phyloP scores from a whole-genome alignment of 2,797 vertebrate genomes.

The Taenioides sp. region DNA sequence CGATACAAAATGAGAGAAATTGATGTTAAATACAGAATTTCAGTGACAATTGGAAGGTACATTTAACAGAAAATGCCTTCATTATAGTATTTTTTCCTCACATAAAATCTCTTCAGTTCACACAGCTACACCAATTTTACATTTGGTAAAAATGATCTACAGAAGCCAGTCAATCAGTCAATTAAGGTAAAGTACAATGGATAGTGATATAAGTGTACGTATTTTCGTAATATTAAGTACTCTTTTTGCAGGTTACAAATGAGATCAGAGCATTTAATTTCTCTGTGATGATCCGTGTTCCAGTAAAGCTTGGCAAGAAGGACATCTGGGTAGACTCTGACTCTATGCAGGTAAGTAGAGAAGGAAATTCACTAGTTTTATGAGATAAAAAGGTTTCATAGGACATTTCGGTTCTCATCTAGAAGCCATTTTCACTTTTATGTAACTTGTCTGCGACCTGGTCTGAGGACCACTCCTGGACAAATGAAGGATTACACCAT shows the following conservation, averaged over 20 bases:
- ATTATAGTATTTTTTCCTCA: neutral
- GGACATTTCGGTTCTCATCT: no score
- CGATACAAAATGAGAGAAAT: conserved; percentile 59
- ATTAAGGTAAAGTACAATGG: conserved; percentile 71
- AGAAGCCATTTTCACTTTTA: no score
- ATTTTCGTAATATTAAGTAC: neutral
- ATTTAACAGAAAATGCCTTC: neutral
- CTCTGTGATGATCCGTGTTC: conserved; percentile 78
- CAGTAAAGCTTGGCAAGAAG: conserved; percentile 69
- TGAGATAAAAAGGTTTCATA: no score
- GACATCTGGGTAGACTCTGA: conserved; percentile 67
- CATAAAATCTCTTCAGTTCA: conserved; percentile 63
- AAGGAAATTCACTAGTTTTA: neutral
- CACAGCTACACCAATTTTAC: conserved; percentile 81
- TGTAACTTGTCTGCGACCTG: no score
- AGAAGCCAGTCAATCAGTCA: conserved; percentile 68
- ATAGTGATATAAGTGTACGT: neutral
- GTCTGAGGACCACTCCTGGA: no score
- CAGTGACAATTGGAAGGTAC: conserved; percentile 69
- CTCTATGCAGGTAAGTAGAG: conserved; percentile 53
- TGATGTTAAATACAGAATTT: conserved; percentile 80
- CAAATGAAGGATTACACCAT: no score
- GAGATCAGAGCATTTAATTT: conserved; percentile 62
- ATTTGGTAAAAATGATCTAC: conserved; percentile 52
- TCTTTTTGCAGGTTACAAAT: conserved; percentile 75